A percentile compares a stretch with the other conserved stretches of the same genome.
Evolutionary conservation across 2,113 vertebrate species (phyloP).

Genomic region (Perognathus longimembris): DNA sequence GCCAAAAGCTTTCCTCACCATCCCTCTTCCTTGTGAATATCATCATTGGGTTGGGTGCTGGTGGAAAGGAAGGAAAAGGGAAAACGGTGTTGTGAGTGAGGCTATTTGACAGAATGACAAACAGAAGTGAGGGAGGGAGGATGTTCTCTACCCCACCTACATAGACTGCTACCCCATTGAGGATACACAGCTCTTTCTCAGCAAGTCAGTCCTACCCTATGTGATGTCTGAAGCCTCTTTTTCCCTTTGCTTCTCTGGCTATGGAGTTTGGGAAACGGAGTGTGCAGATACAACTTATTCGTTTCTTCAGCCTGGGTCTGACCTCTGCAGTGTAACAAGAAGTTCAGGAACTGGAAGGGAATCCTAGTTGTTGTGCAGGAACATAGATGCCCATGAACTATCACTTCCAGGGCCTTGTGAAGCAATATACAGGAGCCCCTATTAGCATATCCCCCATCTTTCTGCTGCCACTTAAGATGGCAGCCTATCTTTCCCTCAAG

Average conservation of each 20-base stretch:
- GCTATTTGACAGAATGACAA: not conserved
- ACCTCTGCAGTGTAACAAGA: not conserved
- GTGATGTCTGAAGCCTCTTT: not conserved
- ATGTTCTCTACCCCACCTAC: not conserved
- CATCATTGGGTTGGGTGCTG: not conserved
- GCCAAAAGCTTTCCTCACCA: not conserved
- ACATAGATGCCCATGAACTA: not conserved
- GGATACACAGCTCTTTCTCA: not conserved
- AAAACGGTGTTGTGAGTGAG: fast-evolving
- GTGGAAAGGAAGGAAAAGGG: not conserved
- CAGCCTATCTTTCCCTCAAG: not conserved
- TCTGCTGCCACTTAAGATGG: not conserved
- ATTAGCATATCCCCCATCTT: not conserved
- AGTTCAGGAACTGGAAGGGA: not conserved
- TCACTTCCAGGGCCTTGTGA: not conserved
- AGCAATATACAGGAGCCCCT: not conserved
- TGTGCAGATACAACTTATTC: fast-evolving
- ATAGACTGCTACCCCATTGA: not conserved
- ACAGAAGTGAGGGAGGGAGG: not conserved
- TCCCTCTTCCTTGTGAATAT: not conserved
- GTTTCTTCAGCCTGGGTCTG: not conserved
- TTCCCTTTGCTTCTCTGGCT: not conserved
- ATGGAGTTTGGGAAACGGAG: not conserved
- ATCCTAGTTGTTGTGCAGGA: not conserved
- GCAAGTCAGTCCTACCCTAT: not conserved